Conservation (phyloP, 2,797 vertebrate genomes). For the Huso huso region DNA sequence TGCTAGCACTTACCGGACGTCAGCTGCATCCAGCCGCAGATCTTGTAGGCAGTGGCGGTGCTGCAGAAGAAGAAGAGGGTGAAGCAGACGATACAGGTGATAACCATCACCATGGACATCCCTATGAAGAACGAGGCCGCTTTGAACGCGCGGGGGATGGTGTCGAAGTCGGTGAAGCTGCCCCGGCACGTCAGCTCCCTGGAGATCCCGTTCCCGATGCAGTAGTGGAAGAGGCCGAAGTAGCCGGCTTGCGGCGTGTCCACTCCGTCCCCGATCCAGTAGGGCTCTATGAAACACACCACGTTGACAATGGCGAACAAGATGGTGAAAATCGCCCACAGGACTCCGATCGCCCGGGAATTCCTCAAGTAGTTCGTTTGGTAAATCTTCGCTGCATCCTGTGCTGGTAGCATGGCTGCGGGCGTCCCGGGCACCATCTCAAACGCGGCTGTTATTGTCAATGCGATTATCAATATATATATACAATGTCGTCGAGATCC, state of each 20-base stretch:
- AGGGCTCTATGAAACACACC: conserved; percentile 91
- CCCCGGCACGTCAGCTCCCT: conserved; percentile 83
- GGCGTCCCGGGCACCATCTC: conserved; percentile 61
- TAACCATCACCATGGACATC: conserved; percentile 90
- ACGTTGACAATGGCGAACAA: conserved; percentile 92
- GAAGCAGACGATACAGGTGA: conserved; percentile 87
- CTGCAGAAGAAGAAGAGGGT: conserved; percentile 95
- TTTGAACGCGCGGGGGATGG: conserved; percentile 85
- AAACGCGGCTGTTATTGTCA: too few species aligned
- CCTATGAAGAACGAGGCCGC: conserved; percentile 93
- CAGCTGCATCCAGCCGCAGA: conserved; percentile 96
- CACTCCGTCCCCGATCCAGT: conserved; percentile 93
- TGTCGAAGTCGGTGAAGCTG: conserved; percentile 89
- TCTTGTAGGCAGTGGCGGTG: conserved; percentile 95
- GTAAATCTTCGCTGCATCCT: conserved; percentile 91
- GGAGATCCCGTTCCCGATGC: conserved; percentile 78
- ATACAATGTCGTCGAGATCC: too few species aligned
- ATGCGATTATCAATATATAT: too few species aligned
- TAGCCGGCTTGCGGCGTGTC: conserved; percentile 90
- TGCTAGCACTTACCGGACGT: conserved; percentile 66
- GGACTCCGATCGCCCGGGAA: conserved; percentile 87
- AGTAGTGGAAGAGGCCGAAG: conserved; percentile 95
- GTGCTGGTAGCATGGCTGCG: conserved; percentile 84
- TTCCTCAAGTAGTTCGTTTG: conserved; percentile 92
- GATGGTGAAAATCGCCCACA: conserved; percentile 96